phyloP scores from a whole-genome alignment of 2,113 vertebrate species.

The Indicator indicator region DNA sequence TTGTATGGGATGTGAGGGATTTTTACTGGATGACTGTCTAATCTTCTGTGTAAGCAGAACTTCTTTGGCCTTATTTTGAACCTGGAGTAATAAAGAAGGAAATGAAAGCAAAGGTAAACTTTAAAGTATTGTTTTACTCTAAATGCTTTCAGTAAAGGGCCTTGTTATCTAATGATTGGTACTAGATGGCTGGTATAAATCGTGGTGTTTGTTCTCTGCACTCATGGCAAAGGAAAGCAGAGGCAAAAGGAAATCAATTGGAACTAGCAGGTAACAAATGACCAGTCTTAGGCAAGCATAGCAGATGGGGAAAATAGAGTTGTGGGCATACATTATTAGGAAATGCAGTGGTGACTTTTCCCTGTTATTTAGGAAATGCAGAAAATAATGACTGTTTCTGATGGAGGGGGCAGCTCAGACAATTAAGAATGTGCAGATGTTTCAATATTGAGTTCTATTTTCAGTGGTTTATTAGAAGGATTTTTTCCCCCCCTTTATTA shows the following conservation, averaged over 20 bases:
- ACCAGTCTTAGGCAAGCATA: conserved; percentile 77
- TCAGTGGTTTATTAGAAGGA: neutral
- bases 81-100: conserved; percentile 78
- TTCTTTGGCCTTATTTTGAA: conserved; percentile 79
- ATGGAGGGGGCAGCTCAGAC: neutral
- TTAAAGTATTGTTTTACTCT: conserved; percentile 82
- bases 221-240: conserved; percentile 70
- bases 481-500: neutral
- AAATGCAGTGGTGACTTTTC: conserved; percentile 48
- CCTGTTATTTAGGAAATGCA: conserved; percentile 40
- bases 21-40: conserved; percentile 63
- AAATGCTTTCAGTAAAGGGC: conserved; percentile 82
- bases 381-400: conserved; percentile 35
- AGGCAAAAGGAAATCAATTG: conserved; percentile 85
- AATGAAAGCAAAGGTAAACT: conserved; percentile 80
- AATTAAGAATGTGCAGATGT: neutral
- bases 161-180: conserved; percentile 87
- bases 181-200: conserved; percentile 82
- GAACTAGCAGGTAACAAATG: conserved; percentile 85
- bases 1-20: conserved; percentile 42
- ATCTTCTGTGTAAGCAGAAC: conserved; percentile 58
- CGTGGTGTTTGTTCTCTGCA: conserved; percentile 72
- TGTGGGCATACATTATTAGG: conserved; percentile 65
- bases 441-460: neutral
- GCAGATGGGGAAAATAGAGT: conserved; percentile 73